Base-by-base conservation (phyloP, 2,797 vertebrate species). In the Peromyscus melanophrys region DNA sequence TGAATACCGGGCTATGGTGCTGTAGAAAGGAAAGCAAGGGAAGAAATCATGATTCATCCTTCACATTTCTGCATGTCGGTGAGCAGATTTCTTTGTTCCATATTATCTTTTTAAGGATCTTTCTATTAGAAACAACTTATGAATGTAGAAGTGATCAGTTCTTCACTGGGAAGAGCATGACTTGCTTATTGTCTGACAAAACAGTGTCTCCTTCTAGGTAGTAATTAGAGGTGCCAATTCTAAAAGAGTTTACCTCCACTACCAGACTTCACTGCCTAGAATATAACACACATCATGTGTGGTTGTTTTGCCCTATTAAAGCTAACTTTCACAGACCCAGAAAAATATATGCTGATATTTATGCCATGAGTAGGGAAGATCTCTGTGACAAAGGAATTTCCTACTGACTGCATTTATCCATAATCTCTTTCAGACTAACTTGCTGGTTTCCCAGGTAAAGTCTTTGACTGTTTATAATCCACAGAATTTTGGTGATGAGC, bases 371-470 rank as follows among this genome's bases (percentile, higher is more conserved):
- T 78, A 82, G 46, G 55, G 1, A 86, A 69, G 5, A 49, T 59
- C 16, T 89, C 92, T 94, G 13, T 73, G 67, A 89, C 67, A 89
- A 85, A 91, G 16, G 27, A 77, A 2, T 77, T 61, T 95, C 37
- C 57, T 25, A 37, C 73, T 37, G 80, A 63, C 46, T 46, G 2
- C 0, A 4, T 69, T 25, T 55, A 73, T 52, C 43, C 27, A 29
- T 82, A 76, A 77, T 46, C 14, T 31, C 9, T 80, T 29, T 25
- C 69, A 40, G 4, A 27, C 8, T 94, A 95, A 88, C 43, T 65
- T 84, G 31, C 85, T 95, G 83, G 7, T 34, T 34, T 71, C 7
- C 86, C 4, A 19, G 67, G 5, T 49, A 81, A 34, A 77, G 7
- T 59, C 77, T 94, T 34, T 85, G 52, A 65, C 11, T 46, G 8